phyloP scores from a whole-genome alignment of 2,113 vertebrate species.

The Callopanchax toddi region DNA sequence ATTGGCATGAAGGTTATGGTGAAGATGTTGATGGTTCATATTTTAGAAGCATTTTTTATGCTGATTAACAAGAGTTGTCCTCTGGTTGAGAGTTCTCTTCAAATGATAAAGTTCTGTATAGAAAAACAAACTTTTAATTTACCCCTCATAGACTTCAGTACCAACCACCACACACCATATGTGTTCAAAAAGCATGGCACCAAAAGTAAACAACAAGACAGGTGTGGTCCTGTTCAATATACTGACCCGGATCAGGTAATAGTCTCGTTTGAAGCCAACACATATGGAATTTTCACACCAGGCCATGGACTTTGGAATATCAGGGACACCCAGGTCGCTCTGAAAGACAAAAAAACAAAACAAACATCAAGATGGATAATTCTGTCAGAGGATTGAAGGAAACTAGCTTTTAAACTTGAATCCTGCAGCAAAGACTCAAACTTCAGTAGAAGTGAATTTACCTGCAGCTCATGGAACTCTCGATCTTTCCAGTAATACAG shows the following conservation, averaged over 20 bases:
- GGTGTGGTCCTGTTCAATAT: background rate
- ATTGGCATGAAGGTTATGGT: no score
- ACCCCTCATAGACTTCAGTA: no score
- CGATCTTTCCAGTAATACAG: slow-evolving; percentile 98
- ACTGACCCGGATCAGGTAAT: slow-evolving; percentile 94
- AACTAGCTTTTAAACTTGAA: slow-evolving; percentile 9
- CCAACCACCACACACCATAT: no score
- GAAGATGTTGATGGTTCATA: no score
- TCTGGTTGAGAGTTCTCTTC: no score
- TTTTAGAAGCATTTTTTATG: no score
- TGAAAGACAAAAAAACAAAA: slow-evolving; percentile 58
- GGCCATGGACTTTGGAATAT: slow-evolving; percentile 98
- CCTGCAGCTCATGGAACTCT: slow-evolving; percentile 95
- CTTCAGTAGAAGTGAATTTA: slow-evolving; percentile 46
- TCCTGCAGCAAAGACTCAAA: slow-evolving; percentile 9
- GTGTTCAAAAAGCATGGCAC: no score
- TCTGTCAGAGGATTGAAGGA: background rate
- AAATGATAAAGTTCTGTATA: no score
- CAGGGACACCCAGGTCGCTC: slow-evolving; percentile 93
- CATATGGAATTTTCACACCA: slow-evolving; percentile 99
- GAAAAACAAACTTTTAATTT: no score
- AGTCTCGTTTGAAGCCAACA: slow-evolving; percentile 98
- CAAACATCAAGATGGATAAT: slow-evolving; percentile 7
- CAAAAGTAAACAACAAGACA: no score
- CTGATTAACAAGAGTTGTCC: no score